Conservation (phyloP, 2,888 invertebrate species). For the Herminia tarsipennalis region DNA sequence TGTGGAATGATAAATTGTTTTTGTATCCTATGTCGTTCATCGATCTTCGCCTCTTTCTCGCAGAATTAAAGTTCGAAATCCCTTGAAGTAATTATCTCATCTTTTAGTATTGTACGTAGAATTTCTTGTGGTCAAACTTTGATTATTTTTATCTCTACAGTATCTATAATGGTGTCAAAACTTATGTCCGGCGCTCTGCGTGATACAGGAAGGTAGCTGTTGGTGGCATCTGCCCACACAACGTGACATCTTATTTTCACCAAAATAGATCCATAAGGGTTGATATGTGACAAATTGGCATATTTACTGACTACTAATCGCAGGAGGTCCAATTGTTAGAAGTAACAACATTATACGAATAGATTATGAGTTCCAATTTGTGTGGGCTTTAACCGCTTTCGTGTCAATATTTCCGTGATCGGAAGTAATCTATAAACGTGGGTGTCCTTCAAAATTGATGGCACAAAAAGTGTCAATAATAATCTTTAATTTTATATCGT, state of each 20-base stretch:
- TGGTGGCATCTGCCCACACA: slow-evolving; percentile 77
- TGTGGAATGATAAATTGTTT: slow-evolving; percentile 72
- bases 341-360: slow-evolving; percentile 55
- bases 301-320: slow-evolving; percentile 52
- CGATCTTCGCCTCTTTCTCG: slow-evolving; percentile 6
- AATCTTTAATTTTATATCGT: slow-evolving; percentile 35
- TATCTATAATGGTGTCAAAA: slow-evolving; percentile 83
- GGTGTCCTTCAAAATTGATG: slow-evolving; percentile 52
- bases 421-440: slow-evolving; percentile 66
- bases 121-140: slow-evolving; percentile 72
- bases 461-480: slow-evolving; percentile 55
- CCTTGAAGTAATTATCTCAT: slow-evolving; percentile 18
- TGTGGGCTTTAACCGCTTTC: slow-evolving; percentile 41
- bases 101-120: slow-evolving; percentile 37
- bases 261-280: slow-evolving; percentile 62
- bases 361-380: slow-evolving; percentile 46
- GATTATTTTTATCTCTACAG: slow-evolving; percentile 76
- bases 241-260: slow-evolving; percentile 73
- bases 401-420: slow-evolving; percentile 65
- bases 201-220: slow-evolving; percentile 80
- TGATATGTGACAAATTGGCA: slow-evolving; percentile 74
- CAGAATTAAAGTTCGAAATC: slow-evolving; percentile 35
- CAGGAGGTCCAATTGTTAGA: slow-evolving; percentile 73
- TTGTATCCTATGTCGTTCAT: slow-evolving; percentile 47
- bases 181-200: slow-evolving; percentile 78